These are phyloP conservation scores for Hybognathus amarus DNA, from an alignment of 2,797 vertebrate species.

Conservation along the genomic window DNA sequence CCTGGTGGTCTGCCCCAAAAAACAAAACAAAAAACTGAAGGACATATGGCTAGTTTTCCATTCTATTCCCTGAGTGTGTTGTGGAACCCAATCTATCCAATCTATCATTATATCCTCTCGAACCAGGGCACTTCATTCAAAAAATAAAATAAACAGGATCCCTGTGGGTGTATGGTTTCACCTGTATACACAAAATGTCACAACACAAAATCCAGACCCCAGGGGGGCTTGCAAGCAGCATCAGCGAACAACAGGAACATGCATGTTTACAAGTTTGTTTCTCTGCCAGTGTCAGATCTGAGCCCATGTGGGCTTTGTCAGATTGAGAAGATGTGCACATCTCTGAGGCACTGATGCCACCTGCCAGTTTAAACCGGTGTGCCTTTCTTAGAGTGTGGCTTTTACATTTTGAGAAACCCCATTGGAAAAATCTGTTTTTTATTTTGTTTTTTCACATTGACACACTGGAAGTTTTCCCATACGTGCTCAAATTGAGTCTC, in stretches of 20 bases:
- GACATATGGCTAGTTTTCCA: background rate
- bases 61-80: background rate
- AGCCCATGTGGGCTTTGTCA: slow-evolving; percentile 41
- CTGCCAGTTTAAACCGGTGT: slow-evolving; percentile 43
- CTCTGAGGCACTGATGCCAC: slow-evolving; percentile 41
- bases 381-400: slow-evolving; percentile 12
- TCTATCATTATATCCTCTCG: background rate
- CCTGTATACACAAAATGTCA: slow-evolving; percentile 54
- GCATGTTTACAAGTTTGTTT: slow-evolving; percentile 51
- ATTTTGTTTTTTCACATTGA: slow-evolving; percentile 2
- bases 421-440: background rate
- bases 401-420: slow-evolving; percentile 25
- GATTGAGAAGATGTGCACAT: slow-evolving; percentile 53
- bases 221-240: slow-evolving; percentile 59
- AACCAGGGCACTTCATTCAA: background rate
- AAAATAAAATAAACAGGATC: background rate
- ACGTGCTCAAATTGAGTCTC: background rate
- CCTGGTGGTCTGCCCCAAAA: background rate
- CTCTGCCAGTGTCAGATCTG: slow-evolving; percentile 21
- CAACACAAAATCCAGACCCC: slow-evolving; percentile 42
- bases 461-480: slow-evolving; percentile 5
- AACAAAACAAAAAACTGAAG: background rate
- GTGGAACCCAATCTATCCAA: background rate
- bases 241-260: slow-evolving; percentile 49
- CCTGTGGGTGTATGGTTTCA: slow-evolving; percentile 20